Conservation (phyloP, 1,140 invertebrate genomes). For the Trichonephila clavata region DNA sequence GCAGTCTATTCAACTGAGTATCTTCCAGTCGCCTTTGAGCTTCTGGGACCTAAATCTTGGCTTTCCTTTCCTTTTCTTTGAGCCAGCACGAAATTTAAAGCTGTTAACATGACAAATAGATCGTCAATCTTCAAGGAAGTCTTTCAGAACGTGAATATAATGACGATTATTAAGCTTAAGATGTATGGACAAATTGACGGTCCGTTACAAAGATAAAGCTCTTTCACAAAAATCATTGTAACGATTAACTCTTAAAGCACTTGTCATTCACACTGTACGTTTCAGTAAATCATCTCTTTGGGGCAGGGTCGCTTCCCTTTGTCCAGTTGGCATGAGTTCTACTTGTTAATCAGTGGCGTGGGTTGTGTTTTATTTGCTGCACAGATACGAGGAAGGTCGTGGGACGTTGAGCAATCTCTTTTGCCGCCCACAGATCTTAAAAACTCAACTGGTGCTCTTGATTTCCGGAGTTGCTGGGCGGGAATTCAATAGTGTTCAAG, state of each 20-base stretch:
- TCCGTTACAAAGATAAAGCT: slow-evolving; percentile 3
- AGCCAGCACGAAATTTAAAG: slow-evolving; percentile 34
- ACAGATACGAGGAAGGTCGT: slow-evolving; percentile 42
- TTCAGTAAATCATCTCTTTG: slow-evolving; percentile 31
- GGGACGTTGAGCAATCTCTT: slow-evolving; percentile 60
- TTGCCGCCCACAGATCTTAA: slow-evolving; percentile 35
- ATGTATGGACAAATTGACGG: slow-evolving; percentile 51
- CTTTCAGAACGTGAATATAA: slow-evolving; percentile 40
- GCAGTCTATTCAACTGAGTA: slow-evolving; percentile 40
- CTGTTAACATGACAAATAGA: slow-evolving; percentile 56
- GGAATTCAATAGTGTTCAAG: slow-evolving; percentile 41
- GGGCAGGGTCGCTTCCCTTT: slow-evolving; percentile 28
- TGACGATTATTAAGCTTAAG: slow-evolving; percentile 50
- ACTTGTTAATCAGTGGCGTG: slow-evolving; percentile 54
- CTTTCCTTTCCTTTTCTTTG: slow-evolving; percentile 33
- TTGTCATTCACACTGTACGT: slow-evolving; percentile 23
- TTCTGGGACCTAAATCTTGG: slow-evolving; percentile 35
- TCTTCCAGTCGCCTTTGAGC: slow-evolving; percentile 18
- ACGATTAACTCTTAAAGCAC: slow-evolving; percentile 10
- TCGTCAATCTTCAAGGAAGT: slow-evolving; percentile 44
- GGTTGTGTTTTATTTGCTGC: slow-evolving; percentile 53
- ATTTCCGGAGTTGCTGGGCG: slow-evolving; percentile 35
- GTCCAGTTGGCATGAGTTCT: slow-evolving; percentile 58
- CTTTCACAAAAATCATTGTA: slow-evolving; percentile 29
- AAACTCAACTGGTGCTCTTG: slow-evolving; percentile 40